A percentile compares a stretch with the other conserved stretches of the same genome.
phyloP scores from a whole-genome alignment of 2,888 invertebrate species.

The Drosophila phalerata region DNA sequence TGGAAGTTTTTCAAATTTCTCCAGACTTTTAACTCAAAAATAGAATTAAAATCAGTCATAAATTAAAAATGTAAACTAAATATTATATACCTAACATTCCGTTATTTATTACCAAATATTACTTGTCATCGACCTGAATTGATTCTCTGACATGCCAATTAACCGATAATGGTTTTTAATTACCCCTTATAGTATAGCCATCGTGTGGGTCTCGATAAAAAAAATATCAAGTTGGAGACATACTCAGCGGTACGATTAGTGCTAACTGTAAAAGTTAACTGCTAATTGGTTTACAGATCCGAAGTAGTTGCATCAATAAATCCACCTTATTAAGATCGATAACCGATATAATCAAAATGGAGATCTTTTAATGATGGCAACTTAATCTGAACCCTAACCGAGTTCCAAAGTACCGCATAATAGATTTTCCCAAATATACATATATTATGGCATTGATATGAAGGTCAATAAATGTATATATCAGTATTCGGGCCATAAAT shows the following conservation, averaged over 20 bases:
- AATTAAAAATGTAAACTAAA: neutral
- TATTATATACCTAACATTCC: neutral
- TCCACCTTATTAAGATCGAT: slow-evolving; percentile 48
- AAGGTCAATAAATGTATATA: slow-evolving; percentile 17
- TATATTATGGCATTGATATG: slow-evolving; percentile 7
- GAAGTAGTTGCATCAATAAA: slow-evolving; percentile 50
- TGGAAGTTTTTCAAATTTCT: too few species aligned
- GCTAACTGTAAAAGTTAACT: slow-evolving; percentile 2
- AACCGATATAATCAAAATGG: slow-evolving; percentile 5
- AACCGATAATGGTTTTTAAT: neutral
- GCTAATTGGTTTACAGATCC: slow-evolving; percentile 37
- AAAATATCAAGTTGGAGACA: neutral
- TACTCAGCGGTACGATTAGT: neutral
- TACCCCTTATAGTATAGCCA: neutral
- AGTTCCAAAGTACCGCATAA: slow-evolving; percentile 21
- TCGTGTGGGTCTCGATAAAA: slow-evolving; percentile 7
- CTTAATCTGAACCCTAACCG: slow-evolving; percentile 6
- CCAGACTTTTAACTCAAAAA: too few species aligned
- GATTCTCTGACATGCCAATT: neutral
- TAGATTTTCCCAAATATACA: slow-evolving; percentile 18
- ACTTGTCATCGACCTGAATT: neutral
- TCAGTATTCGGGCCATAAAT: slow-evolving; percentile 26
- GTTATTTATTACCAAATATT: neutral
- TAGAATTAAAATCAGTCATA: neutral
- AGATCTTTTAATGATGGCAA: slow-evolving; percentile 10